These are phyloP conservation scores for Xenopus tropicalis DNA, from an alignment of 2,113 vertebrate genomes.

Conservation along the genomic window DNA sequence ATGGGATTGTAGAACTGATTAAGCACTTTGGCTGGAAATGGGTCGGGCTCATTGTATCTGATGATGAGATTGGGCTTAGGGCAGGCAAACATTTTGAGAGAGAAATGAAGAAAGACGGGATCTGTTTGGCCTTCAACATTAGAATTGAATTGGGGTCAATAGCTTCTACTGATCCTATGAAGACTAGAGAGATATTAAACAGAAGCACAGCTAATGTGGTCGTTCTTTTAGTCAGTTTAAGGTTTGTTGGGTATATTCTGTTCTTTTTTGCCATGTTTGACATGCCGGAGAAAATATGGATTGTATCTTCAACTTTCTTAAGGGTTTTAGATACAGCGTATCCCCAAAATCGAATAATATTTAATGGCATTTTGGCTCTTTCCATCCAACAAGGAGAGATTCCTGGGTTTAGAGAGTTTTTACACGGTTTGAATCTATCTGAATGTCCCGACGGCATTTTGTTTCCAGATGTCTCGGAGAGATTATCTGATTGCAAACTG, in stretches of 20 bases:
- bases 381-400: too few species aligned
- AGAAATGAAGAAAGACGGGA: background rate
- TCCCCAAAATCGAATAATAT: too few species aligned
- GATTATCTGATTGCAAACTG: background rate
- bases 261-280: too few species aligned
- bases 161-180: background rate
- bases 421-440: too few species aligned
- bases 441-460: background rate
- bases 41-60: slow-evolving; percentile 18
- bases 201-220: too few species aligned
- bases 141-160: too few species aligned
- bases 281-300: too few species aligned
- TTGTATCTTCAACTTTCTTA: too few species aligned
- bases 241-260: too few species aligned
- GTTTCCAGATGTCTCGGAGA: background rate
- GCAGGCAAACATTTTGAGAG: background rate
- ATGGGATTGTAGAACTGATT: background rate
- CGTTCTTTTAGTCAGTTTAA: background rate
- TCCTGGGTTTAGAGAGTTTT: too few species aligned
- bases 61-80: background rate
- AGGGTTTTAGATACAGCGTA: too few species aligned
- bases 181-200: background rate
- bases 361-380: too few species aligned
- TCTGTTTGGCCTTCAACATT: background rate
- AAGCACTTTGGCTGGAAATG: slow-evolving; percentile 18